Conservation (phyloP, 2,888 invertebrate species). For the Geotrupes spiniger region DNA sequence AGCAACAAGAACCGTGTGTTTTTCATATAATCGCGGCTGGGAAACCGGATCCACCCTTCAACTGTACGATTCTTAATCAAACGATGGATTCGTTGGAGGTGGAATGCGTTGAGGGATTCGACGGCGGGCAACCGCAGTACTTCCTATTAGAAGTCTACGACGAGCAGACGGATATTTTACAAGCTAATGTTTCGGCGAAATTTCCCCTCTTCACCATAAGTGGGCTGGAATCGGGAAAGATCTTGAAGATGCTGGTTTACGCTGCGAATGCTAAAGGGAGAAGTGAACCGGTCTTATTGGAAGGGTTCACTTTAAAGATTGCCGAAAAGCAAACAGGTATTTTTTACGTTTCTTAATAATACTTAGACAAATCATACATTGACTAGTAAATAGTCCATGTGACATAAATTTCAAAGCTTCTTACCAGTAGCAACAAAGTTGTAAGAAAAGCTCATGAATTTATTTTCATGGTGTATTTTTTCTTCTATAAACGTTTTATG, state of each 20-base stretch:
- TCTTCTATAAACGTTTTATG: too few relatives aligned
- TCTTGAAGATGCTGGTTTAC: constrained; percentile 75
- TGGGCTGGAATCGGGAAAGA: constrained; percentile 74
- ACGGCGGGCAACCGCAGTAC: constrained; percentile 73
- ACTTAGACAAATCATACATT: too few relatives aligned
- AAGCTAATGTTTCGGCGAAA: constrained; percentile 68
- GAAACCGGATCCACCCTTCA: constrained; percentile 73
- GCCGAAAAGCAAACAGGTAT: constrained; percentile 78
- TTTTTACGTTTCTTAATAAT: too few relatives aligned
- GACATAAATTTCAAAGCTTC: too few relatives aligned
- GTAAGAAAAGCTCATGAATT: too few relatives aligned
- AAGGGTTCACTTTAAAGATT: constrained; percentile 71
- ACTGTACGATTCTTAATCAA: constrained; percentile 73
- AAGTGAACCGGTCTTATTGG: constrained; percentile 68
- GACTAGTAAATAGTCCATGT: too few relatives aligned
- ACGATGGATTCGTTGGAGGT: constrained; percentile 76
- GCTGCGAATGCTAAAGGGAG: constrained; percentile 80
- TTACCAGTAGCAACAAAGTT: too few relatives aligned
- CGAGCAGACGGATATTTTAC: constrained; percentile 59
- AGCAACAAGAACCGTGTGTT: constrained; percentile 70
- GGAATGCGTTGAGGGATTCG: constrained; percentile 70
- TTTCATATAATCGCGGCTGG: constrained; percentile 74
- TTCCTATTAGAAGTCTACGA: constrained; percentile 74
- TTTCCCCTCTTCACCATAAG: constrained; percentile 74
- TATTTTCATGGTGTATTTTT: too few relatives aligned